Evolutionary conservation across 2,888 invertebrate species (phyloP).

Genomic region (Rhamphomyia laevipes): DNA sequence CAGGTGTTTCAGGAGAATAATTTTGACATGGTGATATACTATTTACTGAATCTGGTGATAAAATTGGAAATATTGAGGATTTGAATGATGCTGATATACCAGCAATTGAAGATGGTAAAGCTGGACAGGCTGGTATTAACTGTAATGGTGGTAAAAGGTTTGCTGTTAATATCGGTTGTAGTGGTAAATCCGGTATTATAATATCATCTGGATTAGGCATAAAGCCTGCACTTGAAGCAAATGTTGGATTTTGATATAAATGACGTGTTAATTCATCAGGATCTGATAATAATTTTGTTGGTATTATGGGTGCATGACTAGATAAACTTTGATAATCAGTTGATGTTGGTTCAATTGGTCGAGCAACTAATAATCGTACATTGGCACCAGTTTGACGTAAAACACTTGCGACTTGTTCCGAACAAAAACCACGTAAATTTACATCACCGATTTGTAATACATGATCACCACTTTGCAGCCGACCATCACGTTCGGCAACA

Average conservation of each 20-base stretch:
- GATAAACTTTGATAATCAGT: slow-evolving; percentile 61
- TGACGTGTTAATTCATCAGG: slow-evolving; percentile 81
- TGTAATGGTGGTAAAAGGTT: slow-evolving; percentile 3
- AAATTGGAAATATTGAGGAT: slow-evolving; percentile 15
- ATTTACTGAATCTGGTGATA: slow-evolving; percentile 15
- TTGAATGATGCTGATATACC: background rate
- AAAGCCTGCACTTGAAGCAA: slow-evolving; percentile 17
- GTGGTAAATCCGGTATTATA: slow-evolving; percentile 14
- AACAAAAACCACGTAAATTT: slow-evolving; percentile 90
- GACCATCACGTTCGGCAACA: slow-evolving; percentile 89
- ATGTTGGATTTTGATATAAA: slow-evolving; percentile 53
- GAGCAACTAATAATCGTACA: slow-evolving; percentile 83
- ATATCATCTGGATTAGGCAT: slow-evolving; percentile 11
- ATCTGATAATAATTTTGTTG: slow-evolving; percentile 83
- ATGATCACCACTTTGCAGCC: slow-evolving; percentile 95
- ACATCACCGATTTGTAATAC: slow-evolving; percentile 92
- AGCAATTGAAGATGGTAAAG: slow-evolving; percentile 24
- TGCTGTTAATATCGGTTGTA: slow-evolving; percentile 21
- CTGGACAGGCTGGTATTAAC: slow-evolving; percentile 13
- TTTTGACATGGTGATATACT: slow-evolving; percentile 12
- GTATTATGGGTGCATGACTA: slow-evolving; percentile 77
- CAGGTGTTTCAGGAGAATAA: slow-evolving; percentile 45
- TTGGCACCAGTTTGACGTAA: slow-evolving; percentile 51
- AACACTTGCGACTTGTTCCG: slow-evolving; percentile 86
- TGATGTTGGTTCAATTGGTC: slow-evolving; percentile 79